phyloP scores from a whole-genome alignment of 2,113 vertebrate genomes.

The Silurus glanis region DNA sequence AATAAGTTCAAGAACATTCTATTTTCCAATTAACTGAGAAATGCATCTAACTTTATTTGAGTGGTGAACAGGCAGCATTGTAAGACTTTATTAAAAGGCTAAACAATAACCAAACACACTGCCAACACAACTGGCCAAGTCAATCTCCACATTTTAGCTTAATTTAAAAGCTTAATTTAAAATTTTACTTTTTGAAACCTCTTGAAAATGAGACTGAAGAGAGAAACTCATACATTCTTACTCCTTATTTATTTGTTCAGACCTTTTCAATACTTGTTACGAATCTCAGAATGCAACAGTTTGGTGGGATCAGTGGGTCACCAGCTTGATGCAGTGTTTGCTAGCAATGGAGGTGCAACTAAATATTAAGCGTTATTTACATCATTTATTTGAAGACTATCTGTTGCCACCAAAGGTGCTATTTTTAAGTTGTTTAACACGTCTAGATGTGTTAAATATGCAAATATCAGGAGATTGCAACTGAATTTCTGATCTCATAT shows the following conservation, averaged over 20 bases:
- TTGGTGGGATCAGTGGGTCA: background rate
- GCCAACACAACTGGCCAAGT: background rate
- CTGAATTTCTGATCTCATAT: background rate
- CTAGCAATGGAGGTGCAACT: background rate
- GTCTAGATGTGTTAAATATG: background rate
- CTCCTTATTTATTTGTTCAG: no score
- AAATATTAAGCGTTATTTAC: background rate
- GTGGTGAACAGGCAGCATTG: background rate
- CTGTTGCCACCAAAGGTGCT: background rate
- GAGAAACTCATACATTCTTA: background rate
- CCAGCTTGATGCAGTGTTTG: background rate
- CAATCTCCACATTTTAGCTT: background rate
- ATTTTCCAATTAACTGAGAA: background rate
- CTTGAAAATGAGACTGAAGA: background rate
- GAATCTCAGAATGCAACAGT: background rate
- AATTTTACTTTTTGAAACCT: background rate
- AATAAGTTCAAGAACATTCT: background rate
- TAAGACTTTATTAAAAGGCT: background rate
- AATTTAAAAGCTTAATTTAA: background rate
- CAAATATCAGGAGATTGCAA: background rate
- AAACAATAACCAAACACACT: background rate
- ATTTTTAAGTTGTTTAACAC: background rate
- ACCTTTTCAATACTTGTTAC: no score
- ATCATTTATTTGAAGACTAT: background rate
- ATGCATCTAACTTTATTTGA: background rate